Conservation (phyloP, 1,140 invertebrate genomes). For the Triops cancriformis region DNA sequence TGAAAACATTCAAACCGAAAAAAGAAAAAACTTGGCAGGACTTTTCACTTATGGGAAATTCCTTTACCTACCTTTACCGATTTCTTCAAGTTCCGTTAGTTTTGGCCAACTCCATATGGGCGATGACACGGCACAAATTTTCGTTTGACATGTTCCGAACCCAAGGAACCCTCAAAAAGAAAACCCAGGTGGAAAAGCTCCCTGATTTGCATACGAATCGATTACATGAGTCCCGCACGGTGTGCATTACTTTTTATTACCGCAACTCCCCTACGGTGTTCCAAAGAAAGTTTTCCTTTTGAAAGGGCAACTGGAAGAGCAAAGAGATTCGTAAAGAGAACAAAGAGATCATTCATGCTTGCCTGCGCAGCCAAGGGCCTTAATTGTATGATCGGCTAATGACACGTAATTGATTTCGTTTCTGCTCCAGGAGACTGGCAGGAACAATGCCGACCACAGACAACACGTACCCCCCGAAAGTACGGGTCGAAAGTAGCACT, state of each 20-base stretch:
- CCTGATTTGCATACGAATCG: background rate
- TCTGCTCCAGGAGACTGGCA: no score
- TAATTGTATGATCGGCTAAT: background rate
- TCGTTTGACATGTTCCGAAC: background rate
- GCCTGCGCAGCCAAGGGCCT: background rate
- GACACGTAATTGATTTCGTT: background rate
- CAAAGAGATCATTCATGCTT: slow-evolving; percentile 5
- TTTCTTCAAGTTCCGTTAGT: background rate
- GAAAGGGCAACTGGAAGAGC: background rate
- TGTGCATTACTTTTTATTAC: no score
- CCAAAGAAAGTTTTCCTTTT: background rate
- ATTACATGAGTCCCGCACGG: background rate
- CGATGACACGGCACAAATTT: background rate
- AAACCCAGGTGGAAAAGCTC: background rate
- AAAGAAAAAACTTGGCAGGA: background rate
- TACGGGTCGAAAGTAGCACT: no score
- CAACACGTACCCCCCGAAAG: no score
- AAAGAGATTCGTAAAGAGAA: background rate
- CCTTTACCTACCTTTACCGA: background rate
- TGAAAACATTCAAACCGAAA: background rate
- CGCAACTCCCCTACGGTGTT: no score
- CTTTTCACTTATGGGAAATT: slow-evolving; percentile 14
- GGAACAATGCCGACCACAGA: no score
- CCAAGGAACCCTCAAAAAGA: background rate
- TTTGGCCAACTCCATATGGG: background rate